Evolutionary conservation across 2,888 invertebrate genomes (phyloP).

Genomic region (Leptopterna dolabrata): DNA sequence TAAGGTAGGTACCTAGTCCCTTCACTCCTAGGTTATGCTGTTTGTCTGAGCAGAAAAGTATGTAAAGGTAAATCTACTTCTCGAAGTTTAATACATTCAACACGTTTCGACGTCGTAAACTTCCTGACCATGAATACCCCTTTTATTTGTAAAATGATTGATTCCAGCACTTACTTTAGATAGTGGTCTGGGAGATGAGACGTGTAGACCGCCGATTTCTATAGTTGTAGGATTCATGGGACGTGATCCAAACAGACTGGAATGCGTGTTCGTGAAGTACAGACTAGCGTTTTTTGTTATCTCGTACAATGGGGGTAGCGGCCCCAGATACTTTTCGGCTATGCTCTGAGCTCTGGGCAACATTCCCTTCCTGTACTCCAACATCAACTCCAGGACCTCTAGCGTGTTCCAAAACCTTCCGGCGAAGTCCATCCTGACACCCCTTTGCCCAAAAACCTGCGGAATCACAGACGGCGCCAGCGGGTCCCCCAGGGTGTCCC

Average conservation of each 20-base stretch:
- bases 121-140: too few species aligned
- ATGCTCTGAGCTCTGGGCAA: conserved; percentile 46
- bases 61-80: too few species aligned
- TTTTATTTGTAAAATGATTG: background rate
- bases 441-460: background rate
- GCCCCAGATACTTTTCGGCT: conserved; percentile 60
- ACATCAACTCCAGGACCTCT: conserved; percentile 63
- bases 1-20: too few species aligned
- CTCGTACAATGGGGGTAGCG: conserved; percentile 66
- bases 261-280: conserved; percentile 69
- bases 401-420: conserved; percentile 69
- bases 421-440: background rate
- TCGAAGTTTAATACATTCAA: too few species aligned
- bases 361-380: conserved; percentile 65
- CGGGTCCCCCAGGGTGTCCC: conserved; percentile 71
- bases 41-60: too few species aligned
- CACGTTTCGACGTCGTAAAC: too few species aligned
- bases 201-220: conserved; percentile 75
- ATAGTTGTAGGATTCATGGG: conserved; percentile 72
- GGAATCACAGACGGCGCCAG: conserved; percentile 68
- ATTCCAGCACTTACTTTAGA: conserved; percentile 62
- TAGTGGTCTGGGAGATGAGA: conserved; percentile 64
- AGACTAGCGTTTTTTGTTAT: conserved; percentile 69
- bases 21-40: too few species aligned
- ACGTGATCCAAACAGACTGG: conserved; percentile 66